Evolutionary conservation across 2,113 vertebrate species (phyloP).

Genomic region (Tragulus kanchil): DNA sequence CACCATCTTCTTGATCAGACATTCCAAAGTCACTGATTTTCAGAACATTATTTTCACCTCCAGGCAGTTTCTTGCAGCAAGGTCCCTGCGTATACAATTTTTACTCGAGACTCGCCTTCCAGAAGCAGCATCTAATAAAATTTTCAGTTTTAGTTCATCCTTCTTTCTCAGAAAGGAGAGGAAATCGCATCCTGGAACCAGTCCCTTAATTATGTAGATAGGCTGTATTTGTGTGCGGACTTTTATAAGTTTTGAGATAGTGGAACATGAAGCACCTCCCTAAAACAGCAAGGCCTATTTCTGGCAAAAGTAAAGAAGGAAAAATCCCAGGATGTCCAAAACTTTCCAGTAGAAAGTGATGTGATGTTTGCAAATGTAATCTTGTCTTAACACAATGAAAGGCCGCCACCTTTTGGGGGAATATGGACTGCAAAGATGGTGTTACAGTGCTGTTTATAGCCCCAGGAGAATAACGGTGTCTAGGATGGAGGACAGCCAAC

Average conservation of each 20-base stretch:
- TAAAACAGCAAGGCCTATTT: conserved; percentile 25
- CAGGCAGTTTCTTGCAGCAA: conserved; percentile 96
- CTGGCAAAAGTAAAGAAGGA: not conserved
- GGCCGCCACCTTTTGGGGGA: conserved; percentile 29
- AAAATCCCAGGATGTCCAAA: not conserved
- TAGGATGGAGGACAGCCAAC: conserved; percentile 35
- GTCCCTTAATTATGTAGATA: conserved; percentile 80
- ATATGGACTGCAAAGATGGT: conserved; percentile 37
- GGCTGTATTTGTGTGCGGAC: conserved; percentile 94
- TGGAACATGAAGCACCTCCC: conserved; percentile 84
- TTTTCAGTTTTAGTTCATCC: conserved; percentile 95
- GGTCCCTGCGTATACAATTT: conserved; percentile 98
- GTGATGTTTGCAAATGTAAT: conserved; percentile 45
- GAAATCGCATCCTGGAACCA: conserved; percentile 93
- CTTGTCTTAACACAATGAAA: conserved; percentile 71
- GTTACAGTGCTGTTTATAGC: conserved; percentile 52
- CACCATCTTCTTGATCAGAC: conserved; percentile 97
- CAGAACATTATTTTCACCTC: conserved; percentile 93
- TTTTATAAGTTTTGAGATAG: conserved; percentile 95
- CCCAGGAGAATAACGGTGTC: conserved; percentile 55
- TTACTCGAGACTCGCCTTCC: conserved; percentile 95
- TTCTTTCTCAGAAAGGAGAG: conserved; percentile 97
- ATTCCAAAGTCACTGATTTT: conserved; percentile 99
- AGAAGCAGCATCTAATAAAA: conserved; percentile 94
- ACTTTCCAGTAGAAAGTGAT: conserved; percentile 60